Conservation (phyloP, 2,888 invertebrate species). For the Venustoraphidia nigricollis region DNA sequence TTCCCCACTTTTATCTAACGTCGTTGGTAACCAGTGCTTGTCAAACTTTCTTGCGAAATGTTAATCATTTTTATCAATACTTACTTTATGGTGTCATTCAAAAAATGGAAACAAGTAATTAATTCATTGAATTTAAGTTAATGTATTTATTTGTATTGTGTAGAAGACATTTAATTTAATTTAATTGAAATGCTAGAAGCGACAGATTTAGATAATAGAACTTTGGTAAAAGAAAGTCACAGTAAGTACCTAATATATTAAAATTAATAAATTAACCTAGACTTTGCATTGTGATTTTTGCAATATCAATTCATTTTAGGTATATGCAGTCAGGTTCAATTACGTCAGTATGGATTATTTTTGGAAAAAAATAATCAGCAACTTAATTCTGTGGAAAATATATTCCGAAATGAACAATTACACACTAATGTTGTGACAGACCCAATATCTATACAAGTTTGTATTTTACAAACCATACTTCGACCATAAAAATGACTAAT, state of each 20-base stretch:
- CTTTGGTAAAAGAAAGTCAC: slow-evolving; percentile 26
- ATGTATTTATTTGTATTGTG: no score
- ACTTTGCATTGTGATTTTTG: background rate
- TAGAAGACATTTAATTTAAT: slow-evolving; percentile 9
- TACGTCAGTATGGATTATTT: slow-evolving; percentile 35
- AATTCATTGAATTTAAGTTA: no score
- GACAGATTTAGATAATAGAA: slow-evolving; percentile 21
- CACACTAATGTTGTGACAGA: slow-evolving; percentile 7
- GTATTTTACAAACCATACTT: background rate
- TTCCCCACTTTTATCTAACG: no score
- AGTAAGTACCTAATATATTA: slow-evolving; percentile 18
- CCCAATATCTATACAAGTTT: background rate
- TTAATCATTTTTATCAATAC: no score
- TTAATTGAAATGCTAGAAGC: slow-evolving; percentile 22
- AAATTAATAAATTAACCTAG: background rate
- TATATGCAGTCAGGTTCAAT: slow-evolving; percentile 34
- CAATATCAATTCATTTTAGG: slow-evolving; percentile 17
- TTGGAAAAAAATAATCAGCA: slow-evolving; percentile 29
- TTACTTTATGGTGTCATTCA: no score
- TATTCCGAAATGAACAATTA: slow-evolving; percentile 18
- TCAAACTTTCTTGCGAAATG: no score
- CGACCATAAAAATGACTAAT: slow-evolving; percentile 17
- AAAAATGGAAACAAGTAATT: no score
- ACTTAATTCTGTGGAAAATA: slow-evolving; percentile 20
- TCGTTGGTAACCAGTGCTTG: no score